Conservation (phyloP, 2,113 vertebrate genomes). For the Aegotheles bennettii region DNA sequence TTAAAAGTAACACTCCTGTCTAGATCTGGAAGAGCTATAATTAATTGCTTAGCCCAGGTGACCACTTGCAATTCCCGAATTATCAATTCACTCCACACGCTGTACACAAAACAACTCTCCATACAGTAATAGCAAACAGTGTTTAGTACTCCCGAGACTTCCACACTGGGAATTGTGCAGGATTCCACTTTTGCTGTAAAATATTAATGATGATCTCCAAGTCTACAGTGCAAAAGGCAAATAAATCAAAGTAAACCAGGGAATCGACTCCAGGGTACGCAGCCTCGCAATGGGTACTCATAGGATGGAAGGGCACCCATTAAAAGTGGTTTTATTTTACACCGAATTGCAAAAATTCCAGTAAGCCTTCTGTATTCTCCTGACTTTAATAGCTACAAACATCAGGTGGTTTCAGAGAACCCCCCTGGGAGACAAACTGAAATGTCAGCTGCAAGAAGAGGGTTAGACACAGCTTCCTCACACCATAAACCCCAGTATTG, state of each 20-base stretch:
- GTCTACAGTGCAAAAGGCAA: background rate
- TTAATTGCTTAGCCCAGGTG: conserved; percentile 5
- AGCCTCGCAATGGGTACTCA: background rate
- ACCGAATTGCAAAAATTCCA: conserved; percentile 17
- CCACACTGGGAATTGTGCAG: background rate
- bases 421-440: background rate
- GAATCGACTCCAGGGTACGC: background rate
- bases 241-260: background rate
- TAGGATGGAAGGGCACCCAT: background rate
- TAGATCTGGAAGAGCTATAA: background rate
- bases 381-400: background rate
- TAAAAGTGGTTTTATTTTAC: background rate
- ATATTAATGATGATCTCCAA: background rate
- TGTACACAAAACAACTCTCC: background rate
- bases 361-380: conserved; percentile 22
- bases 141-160: background rate
- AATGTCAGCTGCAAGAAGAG: background rate
- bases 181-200: background rate
- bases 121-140: background rate
- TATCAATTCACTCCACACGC: background rate
- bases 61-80: background rate
- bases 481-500: background rate
- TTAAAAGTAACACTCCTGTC: background rate
- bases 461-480: background rate
- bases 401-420: conserved; percentile 37